Evolutionary conservation across 2,113 vertebrate species (phyloP), one percentile per base, ranked within the genome.

Genomic region (Prionailurus viverrinus): DNA sequence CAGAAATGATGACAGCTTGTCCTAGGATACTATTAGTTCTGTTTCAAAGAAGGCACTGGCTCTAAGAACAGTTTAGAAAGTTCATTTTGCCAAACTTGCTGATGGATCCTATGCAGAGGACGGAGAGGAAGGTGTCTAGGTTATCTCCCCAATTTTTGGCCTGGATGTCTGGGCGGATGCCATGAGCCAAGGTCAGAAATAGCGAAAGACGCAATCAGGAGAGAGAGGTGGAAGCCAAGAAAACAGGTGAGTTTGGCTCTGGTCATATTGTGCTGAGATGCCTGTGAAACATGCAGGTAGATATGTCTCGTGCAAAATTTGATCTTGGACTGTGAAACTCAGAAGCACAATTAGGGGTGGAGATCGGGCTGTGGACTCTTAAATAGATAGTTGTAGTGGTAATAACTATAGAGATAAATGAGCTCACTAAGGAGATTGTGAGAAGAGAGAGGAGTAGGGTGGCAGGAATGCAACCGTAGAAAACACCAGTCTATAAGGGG

Each of bases 111-210:
- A 51, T 69, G 3, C 4, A 78, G 63, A 69, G 55, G 69, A 51
- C 12, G 45, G 14, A 74, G 65, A 63, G 45, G 36, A 33, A 84
- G n/a, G 65, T 29, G 33, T 58, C 39, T 61, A 21, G 8, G 29
- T 55, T 71, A 25, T 69, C 15, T 78, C 65, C 39, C 11, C 14
- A 65, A 25, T 81, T 68, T 71, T 33, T 48, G 61, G 21, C n/a
- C 27, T 80, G 33, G 5, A 41, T 76, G 25, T 53, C 23, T n/a
- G 3, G 39, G 8, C 78, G 14, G 55, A 18, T 84, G 10, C n/a
- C 63, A 74, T 36, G 29, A 48, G 25, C 13, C 48, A 45, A 97
- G 63, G 82, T 96, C 58, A 93, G 83, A 94, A 41, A 93, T 16
- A 27, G 23, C 66, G 29, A 53, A 81, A 85, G 41, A 39, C 23